Percentiles rank a stretch among this genome's conserved stretches.
Conservation (phyloP, 2,113 vertebrate genomes). For the Aleadryas rufinucha region DNA sequence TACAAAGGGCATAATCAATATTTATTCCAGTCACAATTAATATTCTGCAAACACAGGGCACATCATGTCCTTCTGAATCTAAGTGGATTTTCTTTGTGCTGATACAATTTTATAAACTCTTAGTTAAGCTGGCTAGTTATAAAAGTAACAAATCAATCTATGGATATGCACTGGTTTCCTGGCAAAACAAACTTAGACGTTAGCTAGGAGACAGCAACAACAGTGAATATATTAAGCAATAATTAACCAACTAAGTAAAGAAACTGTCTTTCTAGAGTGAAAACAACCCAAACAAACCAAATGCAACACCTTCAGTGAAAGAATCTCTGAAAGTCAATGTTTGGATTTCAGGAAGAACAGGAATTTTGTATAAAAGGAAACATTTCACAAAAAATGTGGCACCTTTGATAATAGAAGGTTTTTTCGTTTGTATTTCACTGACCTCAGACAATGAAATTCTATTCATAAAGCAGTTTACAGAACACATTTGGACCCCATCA, state of each 20-base stretch:
- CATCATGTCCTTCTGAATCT: background rate
- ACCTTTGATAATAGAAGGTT: background rate
- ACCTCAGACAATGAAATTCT: constrained; percentile 18
- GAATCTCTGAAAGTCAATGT: background rate
- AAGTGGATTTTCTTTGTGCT: background rate
- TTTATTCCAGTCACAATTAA: constrained; percentile 36
- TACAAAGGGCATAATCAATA: constrained; percentile 15
- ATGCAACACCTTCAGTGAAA: background rate
- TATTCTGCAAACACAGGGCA: constrained; percentile 1
- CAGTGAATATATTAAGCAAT: background rate
- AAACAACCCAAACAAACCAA: background rate
- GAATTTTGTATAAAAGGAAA: background rate
- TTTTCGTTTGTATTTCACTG: background rate
- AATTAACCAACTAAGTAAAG: background rate
- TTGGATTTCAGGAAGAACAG: background rate
- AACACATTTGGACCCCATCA: constrained; percentile 11
- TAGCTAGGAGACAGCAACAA: background rate
- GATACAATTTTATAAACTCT: background rate
- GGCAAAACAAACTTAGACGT: background rate
- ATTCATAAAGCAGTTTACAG: constrained; percentile 12
- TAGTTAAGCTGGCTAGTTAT: background rate
- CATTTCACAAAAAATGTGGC: background rate
- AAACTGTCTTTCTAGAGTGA: background rate
- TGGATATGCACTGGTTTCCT: background rate
- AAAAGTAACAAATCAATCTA: background rate